These are phyloP conservation scores for Buceros bicornis DNA, from an alignment of 2,797 vertebrate species.

Conservation along the genomic window DNA sequence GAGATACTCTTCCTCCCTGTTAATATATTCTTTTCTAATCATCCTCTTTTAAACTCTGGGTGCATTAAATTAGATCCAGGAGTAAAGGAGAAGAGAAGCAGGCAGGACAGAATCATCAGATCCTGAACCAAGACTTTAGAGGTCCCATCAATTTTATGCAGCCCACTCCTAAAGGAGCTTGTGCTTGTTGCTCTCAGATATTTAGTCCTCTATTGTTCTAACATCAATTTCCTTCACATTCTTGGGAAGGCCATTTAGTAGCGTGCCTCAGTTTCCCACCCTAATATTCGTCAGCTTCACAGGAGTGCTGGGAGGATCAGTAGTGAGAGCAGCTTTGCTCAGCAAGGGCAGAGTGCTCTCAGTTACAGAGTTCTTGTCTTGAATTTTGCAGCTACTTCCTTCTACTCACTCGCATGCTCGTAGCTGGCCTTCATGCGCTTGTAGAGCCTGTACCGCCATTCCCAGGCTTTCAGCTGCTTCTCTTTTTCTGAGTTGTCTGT, in stretches of 20 bases:
- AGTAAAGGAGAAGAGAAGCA: not conserved
- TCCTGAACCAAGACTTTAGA: not conserved
- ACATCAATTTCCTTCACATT: not conserved
- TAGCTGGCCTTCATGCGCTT: conserved; percentile 91
- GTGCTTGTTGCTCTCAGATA: not conserved
- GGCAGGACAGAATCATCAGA: not conserved
- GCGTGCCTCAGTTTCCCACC: not conserved
- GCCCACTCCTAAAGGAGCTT: not conserved
- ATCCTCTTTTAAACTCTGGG: not conserved
- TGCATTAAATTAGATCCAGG: not conserved
- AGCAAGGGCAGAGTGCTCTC: not conserved
- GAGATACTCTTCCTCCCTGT: not conserved
- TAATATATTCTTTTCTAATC: not conserved
- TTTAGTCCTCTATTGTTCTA: not conserved
- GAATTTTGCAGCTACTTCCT: not conserved
- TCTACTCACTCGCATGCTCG: conserved; percentile 91
- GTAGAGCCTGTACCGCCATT: conserved; percentile 93
- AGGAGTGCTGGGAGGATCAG: not conserved
- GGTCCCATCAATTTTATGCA: not conserved
- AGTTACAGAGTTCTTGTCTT: not conserved
- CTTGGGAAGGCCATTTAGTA: not conserved
- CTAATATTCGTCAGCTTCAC: not conserved
- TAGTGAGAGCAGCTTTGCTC: not conserved
- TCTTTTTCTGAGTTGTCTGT: conserved; percentile 89
- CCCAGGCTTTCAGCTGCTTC: conserved; percentile 91